Evolutionary conservation across 2,797 vertebrate genomes (phyloP).

Genomic region (Myotis pilosus): DNA sequence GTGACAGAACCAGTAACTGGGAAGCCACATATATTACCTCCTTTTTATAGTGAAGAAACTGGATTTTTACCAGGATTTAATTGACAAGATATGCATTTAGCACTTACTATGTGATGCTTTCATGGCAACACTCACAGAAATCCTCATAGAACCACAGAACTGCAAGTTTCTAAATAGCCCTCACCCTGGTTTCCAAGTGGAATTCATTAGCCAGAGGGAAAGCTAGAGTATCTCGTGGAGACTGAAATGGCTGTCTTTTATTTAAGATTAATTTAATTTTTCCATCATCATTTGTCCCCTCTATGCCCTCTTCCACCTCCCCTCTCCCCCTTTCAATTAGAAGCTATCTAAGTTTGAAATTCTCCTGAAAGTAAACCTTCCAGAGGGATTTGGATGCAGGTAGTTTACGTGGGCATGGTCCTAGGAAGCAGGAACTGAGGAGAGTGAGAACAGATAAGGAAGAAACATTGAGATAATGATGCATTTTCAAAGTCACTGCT

Average conservation of each 20-base stretch:
- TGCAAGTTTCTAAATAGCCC: too few species aligned
- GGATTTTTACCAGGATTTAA: slow-evolving; percentile 29
- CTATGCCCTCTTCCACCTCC: too few species aligned
- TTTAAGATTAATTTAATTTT: too few species aligned
- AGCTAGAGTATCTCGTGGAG: neutral
- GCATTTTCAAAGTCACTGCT: neutral
- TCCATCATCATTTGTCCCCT: too few species aligned
- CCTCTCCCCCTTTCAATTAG: neutral
- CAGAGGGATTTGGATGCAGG: neutral
- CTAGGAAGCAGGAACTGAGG: neutral
- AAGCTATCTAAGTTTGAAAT: neutral
- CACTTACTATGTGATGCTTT: neutral
- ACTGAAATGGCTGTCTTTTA: neutral
- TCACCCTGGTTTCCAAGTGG: neutral
- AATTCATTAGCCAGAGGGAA: neutral
- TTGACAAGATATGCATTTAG: neutral
- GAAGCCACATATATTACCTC: neutral
- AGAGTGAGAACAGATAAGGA: neutral
- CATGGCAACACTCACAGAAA: neutral
- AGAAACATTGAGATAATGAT: neutral
- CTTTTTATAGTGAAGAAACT: slow-evolving; percentile 26
- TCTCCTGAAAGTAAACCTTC: neutral
- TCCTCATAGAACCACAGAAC: neutral
- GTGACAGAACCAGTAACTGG: slow-evolving; percentile 59
- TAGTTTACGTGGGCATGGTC: neutral